Percentiles rank a stretch among this genome's conserved stretches.
Conservation (phyloP, 2,113 vertebrate genomes). For the Cygnus atratus region DNA sequence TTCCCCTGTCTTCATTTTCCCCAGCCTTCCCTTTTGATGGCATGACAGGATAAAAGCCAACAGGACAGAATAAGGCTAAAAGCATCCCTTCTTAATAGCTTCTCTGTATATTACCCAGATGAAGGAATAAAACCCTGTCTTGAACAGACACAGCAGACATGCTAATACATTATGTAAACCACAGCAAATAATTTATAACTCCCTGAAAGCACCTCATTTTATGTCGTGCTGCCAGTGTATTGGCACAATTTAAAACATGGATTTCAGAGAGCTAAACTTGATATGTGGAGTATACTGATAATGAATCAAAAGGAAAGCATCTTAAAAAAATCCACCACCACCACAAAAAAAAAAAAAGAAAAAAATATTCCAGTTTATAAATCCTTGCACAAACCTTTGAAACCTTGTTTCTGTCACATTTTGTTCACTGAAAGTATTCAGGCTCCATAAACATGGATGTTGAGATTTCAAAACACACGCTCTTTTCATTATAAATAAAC, state of each 20-base stretch:
- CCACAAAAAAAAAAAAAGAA: background rate
- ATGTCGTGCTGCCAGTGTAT: background rate
- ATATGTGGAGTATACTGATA: background rate
- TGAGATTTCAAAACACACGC: background rate
- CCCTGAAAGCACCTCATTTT: background rate
- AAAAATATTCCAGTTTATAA: background rate
- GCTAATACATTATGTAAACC: slow-evolving; percentile 23
- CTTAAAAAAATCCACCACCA: background rate
- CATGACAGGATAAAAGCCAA: background rate
- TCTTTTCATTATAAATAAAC: background rate
- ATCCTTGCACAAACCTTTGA: background rate
- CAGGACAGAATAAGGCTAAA: background rate
- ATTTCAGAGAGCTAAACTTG: background rate
- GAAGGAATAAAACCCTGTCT: background rate
- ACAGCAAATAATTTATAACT: slow-evolving; percentile 47
- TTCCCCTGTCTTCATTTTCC: background rate
- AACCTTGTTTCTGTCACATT: background rate
- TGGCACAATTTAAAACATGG: background rate
- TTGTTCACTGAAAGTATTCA: background rate
- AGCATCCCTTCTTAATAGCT: background rate
- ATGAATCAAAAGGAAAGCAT: background rate
- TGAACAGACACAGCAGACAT: background rate
- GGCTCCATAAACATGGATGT: background rate
- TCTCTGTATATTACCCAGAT: background rate
- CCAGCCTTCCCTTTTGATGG: background rate